These are phyloP conservation scores for Myotis myotis DNA, from an alignment of 2,797 vertebrate species.

Conservation along the genomic window DNA sequence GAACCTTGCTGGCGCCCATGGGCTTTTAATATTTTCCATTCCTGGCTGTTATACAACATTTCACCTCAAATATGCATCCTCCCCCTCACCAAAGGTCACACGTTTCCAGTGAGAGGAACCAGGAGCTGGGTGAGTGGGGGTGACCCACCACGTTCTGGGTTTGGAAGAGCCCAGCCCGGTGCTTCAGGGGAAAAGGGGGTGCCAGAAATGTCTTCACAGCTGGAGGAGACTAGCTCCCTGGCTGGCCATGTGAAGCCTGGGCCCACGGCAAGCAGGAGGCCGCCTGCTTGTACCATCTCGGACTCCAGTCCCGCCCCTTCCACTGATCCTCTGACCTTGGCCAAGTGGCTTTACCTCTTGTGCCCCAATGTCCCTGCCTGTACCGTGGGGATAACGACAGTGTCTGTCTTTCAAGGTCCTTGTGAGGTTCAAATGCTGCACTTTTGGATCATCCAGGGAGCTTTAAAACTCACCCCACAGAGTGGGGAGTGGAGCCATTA, in stretches of 20 bases:
- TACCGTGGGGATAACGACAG: rapidly evolving
- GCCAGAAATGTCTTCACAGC: slow-evolving; percentile 6
- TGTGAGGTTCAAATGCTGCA: neutral
- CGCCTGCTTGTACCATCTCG: neutral
- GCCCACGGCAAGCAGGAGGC: too few relatives aligned
- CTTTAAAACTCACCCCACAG: neutral
- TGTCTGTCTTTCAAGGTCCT: neutral
- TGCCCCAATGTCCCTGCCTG: neutral
- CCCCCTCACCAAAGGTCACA: slow-evolving; percentile 43
- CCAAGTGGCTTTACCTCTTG: neutral
- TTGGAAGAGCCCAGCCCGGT: neutral
- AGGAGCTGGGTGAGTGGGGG: neutral
- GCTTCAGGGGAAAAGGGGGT: neutral
- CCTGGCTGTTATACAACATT: slow-evolving; percentile 61
- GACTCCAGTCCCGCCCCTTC: neutral
- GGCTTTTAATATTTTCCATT: slow-evolving; percentile 60
- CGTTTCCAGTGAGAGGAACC: slow-evolving; percentile 45
- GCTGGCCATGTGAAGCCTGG: neutral
- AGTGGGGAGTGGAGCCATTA: neutral
- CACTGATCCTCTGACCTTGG: neutral
- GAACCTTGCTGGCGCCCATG: slow-evolving; percentile 54
- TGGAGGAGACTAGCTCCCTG: neutral
- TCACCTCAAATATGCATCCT: slow-evolving; percentile 74
- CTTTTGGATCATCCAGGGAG: neutral
- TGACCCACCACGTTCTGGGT: neutral